Evolutionary conservation across 2,113 vertebrate species (phyloP).

Genomic region (Maccullochella peelii): DNA sequence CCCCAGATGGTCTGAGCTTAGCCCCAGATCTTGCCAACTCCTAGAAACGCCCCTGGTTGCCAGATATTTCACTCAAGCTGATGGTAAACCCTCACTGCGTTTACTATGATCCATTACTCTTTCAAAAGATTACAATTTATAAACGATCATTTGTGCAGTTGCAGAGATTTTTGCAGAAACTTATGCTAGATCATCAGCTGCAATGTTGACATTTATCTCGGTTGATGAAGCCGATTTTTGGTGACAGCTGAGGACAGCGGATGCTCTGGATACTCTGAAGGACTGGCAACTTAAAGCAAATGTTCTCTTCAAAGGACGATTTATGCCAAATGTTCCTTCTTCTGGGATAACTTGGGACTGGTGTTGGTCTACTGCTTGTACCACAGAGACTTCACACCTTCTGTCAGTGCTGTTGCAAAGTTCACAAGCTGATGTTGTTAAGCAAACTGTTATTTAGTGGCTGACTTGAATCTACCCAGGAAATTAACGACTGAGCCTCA

Average conservation of each 20-base stretch:
- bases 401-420: neutral
- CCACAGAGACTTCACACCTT: neutral
- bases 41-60: no score
- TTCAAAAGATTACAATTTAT: no score
- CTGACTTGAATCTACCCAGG: neutral
- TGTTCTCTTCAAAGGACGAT: neutral
- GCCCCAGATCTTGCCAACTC: no score
- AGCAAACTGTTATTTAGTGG: neutral
- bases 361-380: neutral
- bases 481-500: neutral
- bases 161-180: neutral
- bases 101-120: neutral
- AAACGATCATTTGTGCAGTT: neutral
- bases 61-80: neutral
- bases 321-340: neutral
- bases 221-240: neutral
- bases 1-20: no score
- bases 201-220: neutral
- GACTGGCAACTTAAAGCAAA: neutral
- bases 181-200: neutral
- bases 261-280: neutral
- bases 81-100: neutral
- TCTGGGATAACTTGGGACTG: neutral
- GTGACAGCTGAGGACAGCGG: neutral
- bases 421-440: neutral